Conservation (phyloP, 2,888 invertebrate species). For the Microplitis manilae region DNA sequence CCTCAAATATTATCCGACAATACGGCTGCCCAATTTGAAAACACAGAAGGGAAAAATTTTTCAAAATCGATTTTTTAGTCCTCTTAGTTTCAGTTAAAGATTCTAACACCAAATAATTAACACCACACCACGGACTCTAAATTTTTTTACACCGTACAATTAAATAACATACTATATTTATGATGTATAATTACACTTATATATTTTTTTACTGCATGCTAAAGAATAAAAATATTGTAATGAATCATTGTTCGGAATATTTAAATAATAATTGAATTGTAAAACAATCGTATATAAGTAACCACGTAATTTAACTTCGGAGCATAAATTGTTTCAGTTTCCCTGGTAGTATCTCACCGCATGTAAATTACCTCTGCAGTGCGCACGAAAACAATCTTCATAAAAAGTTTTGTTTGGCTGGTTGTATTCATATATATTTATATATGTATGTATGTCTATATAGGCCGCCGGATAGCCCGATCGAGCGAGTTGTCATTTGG, state of each 20-base stretch:
- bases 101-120: too few relatives aligned
- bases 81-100: too few relatives aligned
- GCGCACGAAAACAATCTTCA: neutral
- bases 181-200: neutral
- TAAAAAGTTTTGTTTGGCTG: neutral
- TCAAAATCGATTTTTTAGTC: too few relatives aligned
- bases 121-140: too few relatives aligned
- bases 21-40: too few relatives aligned
- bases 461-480: conserved; percentile 36
- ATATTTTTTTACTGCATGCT: neutral
- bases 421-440: neutral
- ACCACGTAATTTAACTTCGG: neutral
- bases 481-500: conserved; percentile 32
- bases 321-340: neutral
- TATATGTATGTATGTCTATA: conserved; percentile 31
- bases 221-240: neutral
- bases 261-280: neutral
- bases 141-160: too few relatives aligned
- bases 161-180: too few relatives aligned
- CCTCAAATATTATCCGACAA: too few relatives aligned
- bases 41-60: too few relatives aligned
- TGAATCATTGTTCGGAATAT: neutral
- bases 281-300: neutral
- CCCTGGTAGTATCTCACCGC: neutral
- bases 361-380: neutral